Base-by-base conservation (phyloP, 64 coral and sea anemone species). In the Stichodactyla mertensii region DNA sequence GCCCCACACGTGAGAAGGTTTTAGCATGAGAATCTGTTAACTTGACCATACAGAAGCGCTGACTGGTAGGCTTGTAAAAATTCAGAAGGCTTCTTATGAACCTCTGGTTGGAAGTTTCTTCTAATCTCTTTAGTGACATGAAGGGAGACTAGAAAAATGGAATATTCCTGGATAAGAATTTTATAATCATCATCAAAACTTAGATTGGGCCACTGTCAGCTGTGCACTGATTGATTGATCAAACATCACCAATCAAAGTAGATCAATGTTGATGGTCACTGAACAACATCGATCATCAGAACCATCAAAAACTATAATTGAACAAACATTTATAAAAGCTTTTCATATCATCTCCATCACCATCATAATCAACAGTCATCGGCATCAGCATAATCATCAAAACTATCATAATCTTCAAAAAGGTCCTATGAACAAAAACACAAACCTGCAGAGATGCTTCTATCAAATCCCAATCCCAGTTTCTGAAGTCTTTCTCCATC, bases 1-100 rank as follows among this genome's bases (percentile, higher is more conserved):
- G 83, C 4, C 93, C 97, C 7, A 95, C 82, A 81, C 93, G 88
- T 23, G 93, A 92, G 22, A 94, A 94, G 22, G 70, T 95, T 80
- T 89, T 91, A 2, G 97, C 90, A 77, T 86, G 85, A 51, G 88
- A 87, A 51, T 98, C 88, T 20, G 86, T 77, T 54, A 99, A 85
- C 4, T 91, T 84, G 22, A 99, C 93, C 7, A 86, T 90, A 70
- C 97, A 92, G 62, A 99, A 99, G 2, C 71, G 74, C 51, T 92
- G 97, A 57, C 97, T 88, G 52, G 88, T 92, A 6, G 93, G 97
- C 74, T 95, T 94, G 86, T 92, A 99, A 61, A 99, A 99, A 19
- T 94, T 92, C 53, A 99, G 78, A 71, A 99, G 88, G 81, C 92
- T 95, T 77, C 86, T 87, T 59, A 99, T 91, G 86, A 99, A 99